phyloP scores from a whole-genome alignment of 2,113 vertebrate genomes.

The Melanotaenia duboulayi region DNA sequence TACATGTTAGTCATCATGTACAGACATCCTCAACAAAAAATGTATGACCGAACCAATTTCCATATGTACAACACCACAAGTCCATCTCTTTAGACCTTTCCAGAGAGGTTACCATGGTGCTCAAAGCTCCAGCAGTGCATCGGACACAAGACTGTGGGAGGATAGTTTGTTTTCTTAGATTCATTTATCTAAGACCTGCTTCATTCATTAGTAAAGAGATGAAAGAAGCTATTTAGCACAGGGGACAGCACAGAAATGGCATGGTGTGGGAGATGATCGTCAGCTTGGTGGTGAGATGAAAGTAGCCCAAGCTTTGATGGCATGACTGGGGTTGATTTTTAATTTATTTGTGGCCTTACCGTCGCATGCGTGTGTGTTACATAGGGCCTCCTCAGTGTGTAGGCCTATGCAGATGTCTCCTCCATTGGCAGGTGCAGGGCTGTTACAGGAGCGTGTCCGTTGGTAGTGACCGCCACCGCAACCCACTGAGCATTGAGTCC shows the following conservation, averaged over 20 bases:
- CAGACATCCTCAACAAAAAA: not conserved
- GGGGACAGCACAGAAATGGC: conserved; percentile 17
- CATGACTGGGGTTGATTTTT: not conserved
- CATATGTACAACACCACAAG: not conserved
- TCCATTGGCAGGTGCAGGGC: conserved; percentile 84
- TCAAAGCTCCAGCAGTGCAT: conserved; percentile 18
- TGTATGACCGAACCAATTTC: not conserved
- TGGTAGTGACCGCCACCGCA: conserved; percentile 97
- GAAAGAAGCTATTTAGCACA: conserved; percentile 31
- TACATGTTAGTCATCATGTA: not conserved
- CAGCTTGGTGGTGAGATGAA: conserved; percentile 6
- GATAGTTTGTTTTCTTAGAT: conserved; percentile 28
- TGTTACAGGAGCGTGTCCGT: conserved; percentile 93
- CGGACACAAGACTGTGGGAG: conserved; percentile 16
- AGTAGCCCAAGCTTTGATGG: not conserved
- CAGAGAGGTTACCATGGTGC: conserved; percentile 41
- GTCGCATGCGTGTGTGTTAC: conserved; percentile 93
- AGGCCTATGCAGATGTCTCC: conserved; percentile 98
- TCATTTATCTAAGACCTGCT: conserved; percentile 29
- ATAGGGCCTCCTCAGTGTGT: conserved; percentile 96
- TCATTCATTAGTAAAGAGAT: conserved; percentile 48
- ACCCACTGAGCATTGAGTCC: conserved; percentile 95
- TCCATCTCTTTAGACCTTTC: conserved; percentile 10
- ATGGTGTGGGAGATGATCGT: conserved; percentile 2
- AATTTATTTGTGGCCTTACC: conserved; percentile 79